Conservation (phyloP, 2,797 vertebrate species). For the Tokudaia muenninki region DNA sequence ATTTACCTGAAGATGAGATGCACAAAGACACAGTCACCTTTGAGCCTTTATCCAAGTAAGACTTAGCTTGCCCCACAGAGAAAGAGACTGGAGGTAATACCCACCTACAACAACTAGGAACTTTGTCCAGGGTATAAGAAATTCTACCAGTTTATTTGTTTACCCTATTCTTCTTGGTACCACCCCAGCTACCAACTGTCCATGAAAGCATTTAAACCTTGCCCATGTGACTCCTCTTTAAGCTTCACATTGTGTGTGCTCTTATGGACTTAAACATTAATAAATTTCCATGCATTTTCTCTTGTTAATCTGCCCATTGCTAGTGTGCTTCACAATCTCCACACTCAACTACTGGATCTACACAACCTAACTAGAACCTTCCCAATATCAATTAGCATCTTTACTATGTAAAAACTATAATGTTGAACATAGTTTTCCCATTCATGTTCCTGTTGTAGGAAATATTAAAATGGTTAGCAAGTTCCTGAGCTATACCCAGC, state of each 20-base stretch:
- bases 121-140: background rate
- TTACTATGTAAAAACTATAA: accelerated
- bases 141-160: background rate
- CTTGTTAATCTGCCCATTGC: background rate
- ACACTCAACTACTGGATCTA: background rate
- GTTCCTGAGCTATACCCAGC: too few species aligned
- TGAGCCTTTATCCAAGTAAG: background rate
- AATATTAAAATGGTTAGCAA: too few species aligned
- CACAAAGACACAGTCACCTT: background rate
- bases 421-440: accelerated
- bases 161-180: background rate
- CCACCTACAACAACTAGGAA: background rate
- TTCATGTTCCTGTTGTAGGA: too few species aligned
- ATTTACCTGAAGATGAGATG: background rate
- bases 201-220: background rate
- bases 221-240: background rate
- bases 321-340: background rate
- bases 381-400: accelerated
- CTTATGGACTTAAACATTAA: too few species aligned
- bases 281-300: background rate
- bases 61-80: too few species aligned
- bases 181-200: too few species aligned
- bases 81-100: background rate
- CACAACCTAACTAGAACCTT: background rate
- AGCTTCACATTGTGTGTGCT: background rate